Evolutionary conservation across 2,797 vertebrate species (phyloP), one percentile per base, ranked within the genome.

Genomic region (Danio aesculapii): DNA sequence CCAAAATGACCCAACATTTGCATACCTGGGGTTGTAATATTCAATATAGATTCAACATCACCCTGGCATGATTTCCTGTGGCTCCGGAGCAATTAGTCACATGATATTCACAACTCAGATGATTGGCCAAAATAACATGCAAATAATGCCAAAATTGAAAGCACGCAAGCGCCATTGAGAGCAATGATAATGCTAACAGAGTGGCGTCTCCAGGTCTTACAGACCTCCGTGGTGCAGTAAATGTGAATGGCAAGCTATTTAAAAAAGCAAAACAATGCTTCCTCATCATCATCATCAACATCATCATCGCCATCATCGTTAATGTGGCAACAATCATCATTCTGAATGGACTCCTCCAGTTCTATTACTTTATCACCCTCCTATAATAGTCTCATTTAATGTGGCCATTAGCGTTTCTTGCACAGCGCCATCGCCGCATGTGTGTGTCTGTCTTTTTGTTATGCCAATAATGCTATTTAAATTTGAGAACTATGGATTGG

Each of bases 381-480:
- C 84, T 66, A 57, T 92, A 92, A 93, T 90, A 85, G 89, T 86
- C 85, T 82, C 79, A 82, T 91, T 91, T 90, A 86, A 86, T 88
- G 87, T 87, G 86, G 84, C 88, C 89, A 89, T 93, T 92, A 91
- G 88, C 77, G n/a, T 46, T 87, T 85, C 91, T 88, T 91, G 83
- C 86, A 81, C 87, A 66, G 66, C 46, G 6, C 44, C 63, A 19
- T 80, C 43, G 71, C 66, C 13, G 53, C 61, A 55, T 41, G 16
- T 64, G 61, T 66, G 47, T 79, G 62, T 83, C 76, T 61, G 16
- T 41, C 67, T 66, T 83, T 84, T 79, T 81, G 74, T 81, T 72
- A 79, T 71, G 69, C 83, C 83, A 84, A 78, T 79, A 79, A 41
- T 71, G 69, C 64, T n/a, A 74, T 78, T 67, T 70, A 58, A 76